These are phyloP conservation scores for Channa argus DNA, from an alignment of 2,113 vertebrate genomes.

Conservation along the genomic window DNA sequence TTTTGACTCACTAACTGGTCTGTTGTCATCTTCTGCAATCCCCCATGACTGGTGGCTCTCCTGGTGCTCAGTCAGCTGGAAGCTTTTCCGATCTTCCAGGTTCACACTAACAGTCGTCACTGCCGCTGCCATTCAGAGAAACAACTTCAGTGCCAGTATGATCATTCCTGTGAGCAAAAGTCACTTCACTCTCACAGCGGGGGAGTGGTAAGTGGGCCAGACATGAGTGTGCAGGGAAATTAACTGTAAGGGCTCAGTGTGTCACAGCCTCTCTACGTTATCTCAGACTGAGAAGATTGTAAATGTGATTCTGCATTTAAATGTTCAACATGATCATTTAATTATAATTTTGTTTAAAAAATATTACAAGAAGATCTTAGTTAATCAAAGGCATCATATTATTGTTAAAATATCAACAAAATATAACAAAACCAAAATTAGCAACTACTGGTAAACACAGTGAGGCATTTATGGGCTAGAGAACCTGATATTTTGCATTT, in stretches of 20 bases:
- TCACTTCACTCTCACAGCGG: background rate
- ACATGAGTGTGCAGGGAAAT: constrained; percentile 2
- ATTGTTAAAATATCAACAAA: no score
- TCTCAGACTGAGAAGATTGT: background rate
- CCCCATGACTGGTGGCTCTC: constrained; percentile 3
- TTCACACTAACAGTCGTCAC: background rate
- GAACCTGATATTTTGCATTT: no score
- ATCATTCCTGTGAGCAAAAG: constrained; percentile 8
- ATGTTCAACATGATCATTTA: no score
- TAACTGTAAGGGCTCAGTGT: background rate
- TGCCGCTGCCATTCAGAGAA: constrained; percentile 8
- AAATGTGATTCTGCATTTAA: background rate
- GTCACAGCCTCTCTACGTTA: background rate
- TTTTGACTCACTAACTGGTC: background rate
- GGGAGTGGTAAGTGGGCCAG: background rate
- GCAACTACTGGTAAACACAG: no score
- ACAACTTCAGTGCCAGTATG: constrained; percentile 17
- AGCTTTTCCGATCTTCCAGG: constrained; percentile 23
- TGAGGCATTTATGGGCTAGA: no score
- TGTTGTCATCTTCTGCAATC: background rate
- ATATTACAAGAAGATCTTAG: no score
- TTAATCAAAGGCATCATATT: no score
- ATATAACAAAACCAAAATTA: no score
- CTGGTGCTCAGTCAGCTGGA: constrained; percentile 39
- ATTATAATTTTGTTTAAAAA: no score